Base-by-base conservation (phyloP, 1,140 invertebrate genomes). In the Apis mellifera region DNA sequence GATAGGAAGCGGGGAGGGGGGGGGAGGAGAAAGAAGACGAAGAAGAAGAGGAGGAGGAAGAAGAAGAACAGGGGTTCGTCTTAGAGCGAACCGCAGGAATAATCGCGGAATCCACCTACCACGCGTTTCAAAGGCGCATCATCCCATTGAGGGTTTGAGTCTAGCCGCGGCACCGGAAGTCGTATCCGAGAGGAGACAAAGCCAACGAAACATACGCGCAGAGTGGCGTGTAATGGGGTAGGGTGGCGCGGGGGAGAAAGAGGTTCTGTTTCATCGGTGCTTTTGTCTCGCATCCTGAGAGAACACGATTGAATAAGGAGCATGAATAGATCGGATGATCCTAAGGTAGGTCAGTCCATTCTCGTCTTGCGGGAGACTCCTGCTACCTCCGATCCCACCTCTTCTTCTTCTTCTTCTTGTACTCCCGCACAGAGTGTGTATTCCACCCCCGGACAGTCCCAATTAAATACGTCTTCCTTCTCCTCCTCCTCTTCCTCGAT, bases 321-420 rank as follows among this genome's bases (percentile, higher is more conserved):
- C 72, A 75, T 92, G 92, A 94, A 94, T 93, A 94, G 94, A 94
- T 94, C 93, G 92, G 93, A 94, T 94, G 93, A 94, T 94, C 92
- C 93, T 92, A 90, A 90, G 92, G 92, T 94, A 94, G 93, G 92
- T 94, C 93, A 94, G 92, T 93, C 91, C 90, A 91, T 92, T 92
- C 90, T 91, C 80, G 88, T 88, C 83, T 88, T 84, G 91, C 87
- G 87, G 87, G 90, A 87, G 88, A 89, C 83, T 87, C 82, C 60
- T 78, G 83, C 78, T 80, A 84, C 80, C 76, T 77, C 75, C 57
- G 84, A 86, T 89, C 84, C 78, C 86, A 84, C 83, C 86, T 85
- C 82, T 55, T 83, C 73, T 66, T 84, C 79, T 78, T 79, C 78
- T 62, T 74, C 84, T 76, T 82, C 81, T 78, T 62, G 75, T 72